Conservation (phyloP, 2,888 invertebrate genomes). For the Sialis lutaria region DNA sequence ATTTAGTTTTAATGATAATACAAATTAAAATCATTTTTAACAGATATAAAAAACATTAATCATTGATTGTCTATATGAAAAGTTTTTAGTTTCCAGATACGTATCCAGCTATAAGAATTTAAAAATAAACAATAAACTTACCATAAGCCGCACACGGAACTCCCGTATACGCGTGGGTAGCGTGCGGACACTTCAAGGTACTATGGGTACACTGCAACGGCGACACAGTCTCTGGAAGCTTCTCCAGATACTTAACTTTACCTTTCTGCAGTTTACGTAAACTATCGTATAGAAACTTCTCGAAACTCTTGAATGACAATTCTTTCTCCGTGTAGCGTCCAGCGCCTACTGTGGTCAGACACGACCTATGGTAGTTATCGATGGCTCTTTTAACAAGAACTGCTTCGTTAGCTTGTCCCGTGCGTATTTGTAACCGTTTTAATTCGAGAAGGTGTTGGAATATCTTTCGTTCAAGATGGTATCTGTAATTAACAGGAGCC, state of each 20-base stretch:
- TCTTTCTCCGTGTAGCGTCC: slow-evolving; percentile 47
- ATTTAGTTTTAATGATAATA: background rate
- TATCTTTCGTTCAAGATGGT: slow-evolving; percentile 78
- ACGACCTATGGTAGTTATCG: slow-evolving; percentile 65
- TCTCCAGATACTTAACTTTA: slow-evolving; percentile 40
- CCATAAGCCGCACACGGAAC: slow-evolving; percentile 76
- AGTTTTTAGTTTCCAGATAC: background rate
- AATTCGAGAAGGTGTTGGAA: slow-evolving; percentile 86
- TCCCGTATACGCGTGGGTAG: slow-evolving; percentile 80
- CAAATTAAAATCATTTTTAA: slow-evolving; percentile 1
- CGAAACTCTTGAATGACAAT: slow-evolving; percentile 60
- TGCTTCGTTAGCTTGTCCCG: slow-evolving; percentile 74
- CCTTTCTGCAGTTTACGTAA: slow-evolving; percentile 59
- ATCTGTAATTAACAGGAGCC: slow-evolving; percentile 32
- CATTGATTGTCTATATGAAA: background rate
- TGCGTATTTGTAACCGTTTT: slow-evolving; percentile 80
- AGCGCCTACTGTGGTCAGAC: slow-evolving; percentile 43
- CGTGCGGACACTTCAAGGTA: slow-evolving; percentile 80
- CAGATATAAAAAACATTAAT: background rate
- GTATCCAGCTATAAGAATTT: background rate
- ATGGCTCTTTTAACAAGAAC: slow-evolving; percentile 75
- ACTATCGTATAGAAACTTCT: slow-evolving; percentile 77
- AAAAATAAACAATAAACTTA: slow-evolving; percentile 32
- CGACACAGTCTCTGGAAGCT: slow-evolving; percentile 18
- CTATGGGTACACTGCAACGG: slow-evolving; percentile 70